Base-by-base conservation (phyloP, 2,797 vertebrate species). In the Eulemur mongoz region DNA sequence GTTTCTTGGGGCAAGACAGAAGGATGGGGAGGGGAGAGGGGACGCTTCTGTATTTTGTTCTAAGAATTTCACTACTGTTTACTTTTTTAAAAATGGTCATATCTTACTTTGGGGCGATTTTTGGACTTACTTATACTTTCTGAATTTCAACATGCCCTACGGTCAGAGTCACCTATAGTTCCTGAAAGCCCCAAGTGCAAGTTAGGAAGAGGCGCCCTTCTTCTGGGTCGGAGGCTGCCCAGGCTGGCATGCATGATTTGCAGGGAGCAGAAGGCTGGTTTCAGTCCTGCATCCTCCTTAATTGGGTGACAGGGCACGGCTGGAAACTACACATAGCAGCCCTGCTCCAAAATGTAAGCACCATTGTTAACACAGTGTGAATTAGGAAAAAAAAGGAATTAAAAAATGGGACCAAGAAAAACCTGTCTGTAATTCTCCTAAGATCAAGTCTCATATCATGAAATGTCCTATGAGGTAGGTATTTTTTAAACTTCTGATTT, bases 171-270 rank as follows among this genome's bases (percentile, higher is more conserved):
- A 7, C 25, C 14, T 17, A 25, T 7, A 40, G 54, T 12, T 61
- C 23, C 25, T 73, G 18, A 43, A 69, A 45, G 30, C 11, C 40
- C 35, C 9, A 8, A 0, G 15, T 54, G 10, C 23, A 48, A 12
- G 1, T 69, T 4, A 30, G 11, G 20, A 30, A 25, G 61, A 78
- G 12, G 12, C 22, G 7, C 43, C 30, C 13, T 5, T 14, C 6
- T 18, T 45, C 4, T 57, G 17, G 4, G n/a, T 2, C 25, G 9
- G 30, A 52, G 25, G 45, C 32, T 7, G 50, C 5, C 27, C 2
- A 5, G n/a, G 27, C 15, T 12, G 20, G 84, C 25, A 14, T 17
- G 12, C 0, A 0, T 0, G 69, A 43, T 23, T 27, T 12, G 1
- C 40, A 3, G 17, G 52, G 48, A 25, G 35, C 72, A 1, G 65